Evolutionary conservation across 2,113 vertebrate genomes (phyloP).

Genomic region (Pycnonotus jocosus): DNA sequence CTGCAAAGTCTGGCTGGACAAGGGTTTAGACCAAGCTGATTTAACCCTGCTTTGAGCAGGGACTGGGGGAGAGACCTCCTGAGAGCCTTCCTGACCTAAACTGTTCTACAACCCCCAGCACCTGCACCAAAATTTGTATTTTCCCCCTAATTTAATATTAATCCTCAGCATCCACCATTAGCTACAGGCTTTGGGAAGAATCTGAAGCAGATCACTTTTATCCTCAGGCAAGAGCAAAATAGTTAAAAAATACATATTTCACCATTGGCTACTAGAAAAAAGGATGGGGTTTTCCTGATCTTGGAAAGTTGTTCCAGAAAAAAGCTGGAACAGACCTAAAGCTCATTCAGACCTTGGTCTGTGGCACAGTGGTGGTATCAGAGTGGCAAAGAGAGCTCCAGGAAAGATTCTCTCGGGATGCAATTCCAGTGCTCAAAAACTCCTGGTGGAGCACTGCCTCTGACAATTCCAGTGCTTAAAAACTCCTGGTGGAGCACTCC

Average conservation of each 20-base stretch:
- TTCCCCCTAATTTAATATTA: background rate
- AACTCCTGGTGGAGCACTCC: background rate
- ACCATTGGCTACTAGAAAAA: background rate
- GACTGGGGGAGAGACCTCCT: background rate
- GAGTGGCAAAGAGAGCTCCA: background rate
- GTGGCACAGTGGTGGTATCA: background rate
- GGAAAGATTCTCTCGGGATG: background rate
- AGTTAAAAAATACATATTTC: background rate
- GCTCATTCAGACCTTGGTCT: background rate
- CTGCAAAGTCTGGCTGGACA: background rate
- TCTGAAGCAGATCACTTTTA: background rate
- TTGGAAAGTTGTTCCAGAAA: background rate
- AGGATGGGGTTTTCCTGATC: rapidly evolving
- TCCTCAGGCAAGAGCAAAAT: background rate
- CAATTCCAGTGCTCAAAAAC: background rate
- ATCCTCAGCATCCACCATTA: background rate
- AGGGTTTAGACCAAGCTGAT: background rate
- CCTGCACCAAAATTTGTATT: background rate
- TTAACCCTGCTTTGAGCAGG: background rate
- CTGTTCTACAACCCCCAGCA: background rate
- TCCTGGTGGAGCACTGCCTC: too few species aligned
- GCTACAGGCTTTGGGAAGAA: background rate
- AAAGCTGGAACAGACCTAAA: background rate
- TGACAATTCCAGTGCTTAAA: background rate
- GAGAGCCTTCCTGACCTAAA: background rate